Percentiles rank a stretch among this genome's conserved stretches.
These are phyloP conservation scores for Psilanteris sp. DNA, from an alignment of 1,140 invertebrate species.

Conservation along the genomic window DNA sequence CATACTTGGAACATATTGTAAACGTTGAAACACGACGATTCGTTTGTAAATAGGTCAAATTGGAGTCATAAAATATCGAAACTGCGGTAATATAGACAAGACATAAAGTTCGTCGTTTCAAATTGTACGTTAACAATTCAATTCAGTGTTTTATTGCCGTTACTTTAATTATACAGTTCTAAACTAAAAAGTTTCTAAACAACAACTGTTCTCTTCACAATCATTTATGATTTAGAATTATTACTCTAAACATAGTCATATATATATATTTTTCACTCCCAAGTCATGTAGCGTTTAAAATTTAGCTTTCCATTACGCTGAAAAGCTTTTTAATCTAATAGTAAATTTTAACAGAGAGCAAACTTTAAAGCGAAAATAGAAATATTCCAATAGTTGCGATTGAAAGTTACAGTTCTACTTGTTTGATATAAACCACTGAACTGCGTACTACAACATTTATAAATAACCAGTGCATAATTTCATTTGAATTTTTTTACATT, in stretches of 20 bases:
- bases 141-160: conserved; percentile 5
- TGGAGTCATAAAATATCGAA: conserved; percentile 42
- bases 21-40: conserved; percentile 22
- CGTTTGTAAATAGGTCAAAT: conserved; percentile 38
- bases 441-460: background rate
- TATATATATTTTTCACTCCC: no score
- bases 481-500: no score
- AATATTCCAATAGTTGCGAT: conserved; percentile 1
- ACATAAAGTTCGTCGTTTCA: conserved; percentile 17
- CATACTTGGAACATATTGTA: conserved; percentile 28
- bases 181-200: conserved; percentile 3
- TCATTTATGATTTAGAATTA: no score
- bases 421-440: conserved; percentile 19
- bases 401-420: conserved; percentile 11
- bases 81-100: conserved; percentile 25
- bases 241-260: no score
- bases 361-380: conserved; percentile 12
- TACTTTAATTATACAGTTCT: conserved; percentile 8
- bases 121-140: conserved; percentile 20
- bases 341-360: conserved; percentile 3
- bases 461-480: background rate
- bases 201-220: background rate
- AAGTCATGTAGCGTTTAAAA: background rate
- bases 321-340: conserved; percentile 10
- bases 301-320: background rate